Base-by-base conservation (phyloP, 2,888 invertebrate species). In the Sarcophaga carnaria region DNA sequence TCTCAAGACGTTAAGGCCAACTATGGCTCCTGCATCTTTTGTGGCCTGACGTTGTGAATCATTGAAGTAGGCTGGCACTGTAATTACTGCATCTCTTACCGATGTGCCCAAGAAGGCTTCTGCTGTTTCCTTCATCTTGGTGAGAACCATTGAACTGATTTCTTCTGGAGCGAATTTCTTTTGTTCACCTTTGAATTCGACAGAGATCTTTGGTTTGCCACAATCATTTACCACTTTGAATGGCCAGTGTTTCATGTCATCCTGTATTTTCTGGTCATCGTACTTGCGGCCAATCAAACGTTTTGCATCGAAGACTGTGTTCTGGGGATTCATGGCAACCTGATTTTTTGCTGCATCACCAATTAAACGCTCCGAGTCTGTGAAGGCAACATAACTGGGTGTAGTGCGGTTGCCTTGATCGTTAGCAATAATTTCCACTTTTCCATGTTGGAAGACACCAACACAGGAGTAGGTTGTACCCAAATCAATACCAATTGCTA, bases 231-330 rank as follows among this genome's bases (percentile, higher is more conserved):
- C 94, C 10, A 98, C 97, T 92, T 96, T 97, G 92, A 98, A 98
- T 71, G 98, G 98, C 96, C 98, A 98, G 94, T 97, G 97, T 94
- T 98, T 97, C 95, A 98, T 97, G 93, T 99, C 98, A 80, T 95
- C 96, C 94, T 98, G 98, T 79, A 99, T 97, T 45, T 97, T 96
- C 70, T 95, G 94, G 93, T 98, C 98, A 90, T 96, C 96, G 93
- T 96, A 99, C 90, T 97, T 96, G 91, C 98, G 96, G 82, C 98
- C 98, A 94, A 98, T 98, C 91, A 99, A 95, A 93, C 98, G 96
- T 94, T 99, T 97, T 90, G 98, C 98, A 95, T 99, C 99, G 93
- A 97, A 97, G 91, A 97, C 97, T 90, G 97, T 97, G 95, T 97
- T 97, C 94, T 96, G 96, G 89, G 97, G 97, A 94, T 97, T 97